Evolutionary conservation across 2,888 invertebrate species (phyloP).

Genomic region (Julus scanicus): DNA sequence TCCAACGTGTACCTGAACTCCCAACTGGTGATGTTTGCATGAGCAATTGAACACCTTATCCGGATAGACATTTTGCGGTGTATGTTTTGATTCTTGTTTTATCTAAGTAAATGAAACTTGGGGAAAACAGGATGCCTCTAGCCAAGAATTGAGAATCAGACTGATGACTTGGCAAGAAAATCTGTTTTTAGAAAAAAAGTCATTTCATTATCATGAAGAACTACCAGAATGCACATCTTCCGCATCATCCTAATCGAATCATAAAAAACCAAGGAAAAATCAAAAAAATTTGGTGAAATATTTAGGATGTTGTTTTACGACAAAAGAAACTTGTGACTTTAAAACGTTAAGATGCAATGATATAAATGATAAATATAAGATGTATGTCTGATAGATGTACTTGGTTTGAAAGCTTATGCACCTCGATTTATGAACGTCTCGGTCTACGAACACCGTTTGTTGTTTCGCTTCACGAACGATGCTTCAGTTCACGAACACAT

Average conservation of each 20-base stretch:
- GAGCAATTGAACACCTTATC: background rate
- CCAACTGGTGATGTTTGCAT: background rate
- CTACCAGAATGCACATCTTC: background rate
- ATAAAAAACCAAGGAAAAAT: too few species aligned
- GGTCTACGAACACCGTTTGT: too few species aligned
- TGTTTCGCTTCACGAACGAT: too few species aligned
- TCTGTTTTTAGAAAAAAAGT: background rate
- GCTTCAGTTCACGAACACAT: too few species aligned
- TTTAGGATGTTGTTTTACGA: too few species aligned
- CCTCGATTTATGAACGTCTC: background rate
- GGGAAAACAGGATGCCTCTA: background rate
- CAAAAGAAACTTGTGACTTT: too few species aligned
- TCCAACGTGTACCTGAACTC: background rate
- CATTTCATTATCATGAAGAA: too few species aligned
- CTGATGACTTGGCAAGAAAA: background rate
- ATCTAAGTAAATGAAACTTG: background rate
- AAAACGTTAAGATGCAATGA: too few species aligned
- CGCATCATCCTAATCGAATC: background rate
- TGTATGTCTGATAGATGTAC: too few species aligned
- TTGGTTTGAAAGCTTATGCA: background rate
- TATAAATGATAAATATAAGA: too few species aligned
- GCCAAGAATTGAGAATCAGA: background rate
- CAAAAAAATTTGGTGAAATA: too few species aligned
- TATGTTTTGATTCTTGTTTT: background rate
- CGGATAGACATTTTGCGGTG: background rate